Evolutionary conservation across 1,140 invertebrate species (phyloP), one percentile per base, ranked within the genome.

Genomic region (Zaprionus ghesquierei): DNA sequence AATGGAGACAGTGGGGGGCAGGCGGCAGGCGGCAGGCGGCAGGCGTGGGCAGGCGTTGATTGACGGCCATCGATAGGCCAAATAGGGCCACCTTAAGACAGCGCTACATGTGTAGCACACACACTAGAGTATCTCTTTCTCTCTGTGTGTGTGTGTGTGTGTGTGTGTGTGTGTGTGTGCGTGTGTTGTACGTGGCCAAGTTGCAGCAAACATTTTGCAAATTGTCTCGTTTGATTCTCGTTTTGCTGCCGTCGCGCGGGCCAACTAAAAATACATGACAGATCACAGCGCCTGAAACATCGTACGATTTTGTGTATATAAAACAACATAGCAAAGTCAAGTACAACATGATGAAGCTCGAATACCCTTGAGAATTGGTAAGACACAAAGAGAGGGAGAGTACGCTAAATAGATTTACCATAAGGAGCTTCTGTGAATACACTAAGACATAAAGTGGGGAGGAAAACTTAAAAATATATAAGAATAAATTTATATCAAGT

Each of bases 241-340:
- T 68, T 80, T 85, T 56, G 73, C 61, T 73, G 69, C 62, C 78
- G 81, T 85, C 81, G 81, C 65, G 50, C 81, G 77, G 77, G 31
- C 56, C 68, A 75, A 75, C 79, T 59, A 87, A 87, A 86, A 82
- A 89, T 73, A 73, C 64, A 73, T 73, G 70, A 73, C 70, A 79
- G 79, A 81, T 75, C 77, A 68, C 80, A 71, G 75, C 68, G 75
- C 63, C 75, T 78, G 71, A 66, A 75, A 86, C 65, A 86, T 86
- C 82, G 82, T 86, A 86, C 82, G 82, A 86, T 86, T 89, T 86
- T 86, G 79, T 86, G 66, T 86, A 86, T 81, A 87, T 86, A 86
- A 86, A 86, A 78, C 82, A 51, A 31, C 56, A 60, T 64, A 53
- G 61, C 65, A 69, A 69, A 73, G 50, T 71, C 66, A 63, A 72